phyloP scores from a whole-genome alignment of 2,888 invertebrate species.

The Urechis unicinctus region DNA sequence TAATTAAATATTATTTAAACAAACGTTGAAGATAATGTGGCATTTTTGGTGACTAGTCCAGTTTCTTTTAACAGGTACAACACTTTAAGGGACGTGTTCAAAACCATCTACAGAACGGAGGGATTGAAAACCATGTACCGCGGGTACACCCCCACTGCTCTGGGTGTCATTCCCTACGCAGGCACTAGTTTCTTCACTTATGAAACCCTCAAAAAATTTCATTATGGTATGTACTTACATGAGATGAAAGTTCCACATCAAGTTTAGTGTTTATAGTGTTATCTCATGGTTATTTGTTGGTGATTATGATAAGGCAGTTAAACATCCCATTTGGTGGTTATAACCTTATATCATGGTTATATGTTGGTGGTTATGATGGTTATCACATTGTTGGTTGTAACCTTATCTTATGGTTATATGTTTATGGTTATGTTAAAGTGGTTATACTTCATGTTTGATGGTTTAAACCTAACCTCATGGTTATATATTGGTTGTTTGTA shows the following conservation, averaged over 20 bases:
- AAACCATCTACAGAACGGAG: slow-evolving; percentile 68
- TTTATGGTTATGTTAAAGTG: no score
- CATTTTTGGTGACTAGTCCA: no score
- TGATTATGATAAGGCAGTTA: no score
- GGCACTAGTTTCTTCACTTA: slow-evolving; percentile 96
- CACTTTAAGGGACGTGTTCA: slow-evolving; percentile 48
- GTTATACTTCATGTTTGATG: no score
- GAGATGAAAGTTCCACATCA: background rate
- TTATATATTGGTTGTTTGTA: background rate
- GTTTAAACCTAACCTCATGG: background rate
- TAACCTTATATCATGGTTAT: no score
- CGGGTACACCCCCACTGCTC: slow-evolving; percentile 82
- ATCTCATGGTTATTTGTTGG: background rate
- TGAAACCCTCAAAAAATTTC: slow-evolving; percentile 78
- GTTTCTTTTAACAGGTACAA: no score
- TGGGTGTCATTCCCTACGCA: slow-evolving; percentile 93
- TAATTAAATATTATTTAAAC: no score
- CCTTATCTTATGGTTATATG: background rate
- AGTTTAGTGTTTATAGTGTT: no score
- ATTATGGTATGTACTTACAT: slow-evolving; percentile 32
- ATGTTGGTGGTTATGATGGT: no score
- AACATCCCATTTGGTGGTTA: no score
- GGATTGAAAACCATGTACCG: slow-evolving; percentile 72
- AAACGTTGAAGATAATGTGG: no score
- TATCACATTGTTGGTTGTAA: background rate